phyloP scores from a whole-genome alignment of 2,113 vertebrate species.

The Ptychochromis oligacanthus region DNA sequence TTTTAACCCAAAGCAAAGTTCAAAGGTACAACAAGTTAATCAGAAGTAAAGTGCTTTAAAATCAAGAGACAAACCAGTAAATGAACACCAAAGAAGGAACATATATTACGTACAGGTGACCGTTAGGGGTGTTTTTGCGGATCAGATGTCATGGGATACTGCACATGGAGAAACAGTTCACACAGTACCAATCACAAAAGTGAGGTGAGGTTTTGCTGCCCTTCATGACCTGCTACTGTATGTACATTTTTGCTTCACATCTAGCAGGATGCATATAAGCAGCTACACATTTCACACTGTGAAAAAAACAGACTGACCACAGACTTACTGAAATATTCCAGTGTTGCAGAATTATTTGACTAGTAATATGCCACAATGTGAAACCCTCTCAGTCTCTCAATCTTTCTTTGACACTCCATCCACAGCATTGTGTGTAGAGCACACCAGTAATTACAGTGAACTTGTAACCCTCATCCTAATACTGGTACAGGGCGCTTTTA shows the following conservation, averaged over 20 bases:
- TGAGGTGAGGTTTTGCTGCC: neutral
- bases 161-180: neutral
- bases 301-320: neutral
- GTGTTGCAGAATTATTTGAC: constrained; percentile 36
- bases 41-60: neutral
- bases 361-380: neutral
- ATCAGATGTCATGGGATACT: neutral
- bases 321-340: constrained; percentile 20
- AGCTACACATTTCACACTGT: neutral
- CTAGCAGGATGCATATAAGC: neutral
- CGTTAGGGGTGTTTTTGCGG: neutral
- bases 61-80: neutral
- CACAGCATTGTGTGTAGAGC: constrained; percentile 33
- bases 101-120: neutral
- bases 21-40: neutral
- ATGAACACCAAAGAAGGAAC: neutral
- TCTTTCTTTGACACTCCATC: constrained; percentile 30
- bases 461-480: constrained; percentile 58
- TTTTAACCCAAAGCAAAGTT: neutral
- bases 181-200: neutral
- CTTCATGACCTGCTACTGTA: neutral
- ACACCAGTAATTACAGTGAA: constrained; percentile 55
- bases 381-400: constrained; percentile 23
- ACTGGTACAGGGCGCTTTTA: constrained; percentile 66
- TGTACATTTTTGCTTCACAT: neutral